phyloP scores from a whole-genome alignment of 2,888 invertebrate species.

The Arenicola marina region DNA sequence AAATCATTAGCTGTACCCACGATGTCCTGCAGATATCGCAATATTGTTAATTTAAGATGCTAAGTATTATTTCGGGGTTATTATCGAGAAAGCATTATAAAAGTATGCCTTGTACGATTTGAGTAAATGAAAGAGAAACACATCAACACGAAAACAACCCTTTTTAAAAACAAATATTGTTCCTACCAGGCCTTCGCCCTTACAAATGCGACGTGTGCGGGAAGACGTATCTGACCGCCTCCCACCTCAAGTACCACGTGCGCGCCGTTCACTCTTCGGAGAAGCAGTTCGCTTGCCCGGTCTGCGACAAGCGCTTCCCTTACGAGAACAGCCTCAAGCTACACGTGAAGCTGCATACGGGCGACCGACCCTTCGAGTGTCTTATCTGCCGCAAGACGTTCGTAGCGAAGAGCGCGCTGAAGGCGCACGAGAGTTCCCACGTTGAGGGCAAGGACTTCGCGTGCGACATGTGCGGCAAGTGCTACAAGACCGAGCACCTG shows the following conservation, averaged over 20 bases:
- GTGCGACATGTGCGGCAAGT: constrained; percentile 48
- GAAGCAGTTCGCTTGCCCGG: constrained; percentile 40
- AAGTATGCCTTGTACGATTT: too few species aligned
- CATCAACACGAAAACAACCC: too few species aligned
- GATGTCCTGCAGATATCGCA: too few species aligned
- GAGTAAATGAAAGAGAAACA: too few species aligned
- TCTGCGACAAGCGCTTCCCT: constrained; percentile 49
- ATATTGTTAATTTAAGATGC: too few species aligned
- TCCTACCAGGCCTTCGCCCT: constrained; percentile 46
- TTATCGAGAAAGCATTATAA: too few species aligned
- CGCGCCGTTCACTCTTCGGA: constrained; percentile 43
- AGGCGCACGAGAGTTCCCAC: constrained; percentile 25
- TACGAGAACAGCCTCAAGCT: constrained; percentile 49
- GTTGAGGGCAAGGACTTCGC: constrained; percentile 29
- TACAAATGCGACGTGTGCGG: constrained; percentile 44
- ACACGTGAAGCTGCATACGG: constrained; percentile 47
- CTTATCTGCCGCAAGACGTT: constrained; percentile 46
- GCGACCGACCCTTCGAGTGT: constrained; percentile 44
- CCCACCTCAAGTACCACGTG: constrained; percentile 51
- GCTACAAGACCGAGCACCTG: constrained; percentile 46
- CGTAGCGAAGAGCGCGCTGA: constrained; percentile 34
- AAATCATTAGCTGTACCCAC: too few species aligned
- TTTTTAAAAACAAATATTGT: too few species aligned
- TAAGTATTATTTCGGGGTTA: too few species aligned
- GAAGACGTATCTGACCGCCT: constrained; percentile 51